phyloP scores from a whole-genome alignment of 2,113 vertebrate genomes.

The Tychaedon coryphoeus region DNA sequence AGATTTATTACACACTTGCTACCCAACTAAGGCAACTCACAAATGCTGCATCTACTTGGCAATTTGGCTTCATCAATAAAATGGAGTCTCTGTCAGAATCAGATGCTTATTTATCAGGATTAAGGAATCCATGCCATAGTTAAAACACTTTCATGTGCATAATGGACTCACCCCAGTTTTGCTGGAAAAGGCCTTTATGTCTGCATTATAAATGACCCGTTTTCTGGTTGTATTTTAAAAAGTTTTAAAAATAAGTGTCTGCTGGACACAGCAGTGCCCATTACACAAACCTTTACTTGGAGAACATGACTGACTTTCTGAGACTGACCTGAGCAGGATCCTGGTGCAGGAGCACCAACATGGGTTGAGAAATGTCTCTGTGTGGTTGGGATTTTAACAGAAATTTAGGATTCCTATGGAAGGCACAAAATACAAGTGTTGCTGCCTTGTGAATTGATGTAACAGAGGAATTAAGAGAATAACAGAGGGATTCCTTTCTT shows the following conservation, averaged over 20 bases:
- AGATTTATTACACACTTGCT: not conserved
- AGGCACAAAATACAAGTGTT: not conserved
- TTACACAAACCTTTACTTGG: not conserved
- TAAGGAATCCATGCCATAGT: not conserved
- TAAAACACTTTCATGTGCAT: not conserved
- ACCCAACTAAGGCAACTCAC: not conserved
- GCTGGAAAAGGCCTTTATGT: not conserved
- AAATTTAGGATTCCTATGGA: not conserved
- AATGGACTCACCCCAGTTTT: not conserved
- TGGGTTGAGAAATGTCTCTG: not conserved
- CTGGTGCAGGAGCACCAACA: not conserved
- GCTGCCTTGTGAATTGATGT: not conserved
- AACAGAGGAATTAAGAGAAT: not conserved
- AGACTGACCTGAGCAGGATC: not conserved
- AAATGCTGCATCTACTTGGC: not conserved
- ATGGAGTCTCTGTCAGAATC: not conserved
- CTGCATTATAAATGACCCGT: not conserved
- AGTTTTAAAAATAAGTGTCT: not conserved
- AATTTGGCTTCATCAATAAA: not conserved
- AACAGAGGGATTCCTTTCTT: slow-evolving; percentile 24
- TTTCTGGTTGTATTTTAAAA: not conserved
- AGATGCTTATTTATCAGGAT: not conserved
- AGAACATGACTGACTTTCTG: not conserved
- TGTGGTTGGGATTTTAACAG: not conserved
- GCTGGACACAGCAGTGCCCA: not conserved